Base-by-base conservation (phyloP, 2,888 invertebrate genomes). In the Invenusta paracnida region DNA sequence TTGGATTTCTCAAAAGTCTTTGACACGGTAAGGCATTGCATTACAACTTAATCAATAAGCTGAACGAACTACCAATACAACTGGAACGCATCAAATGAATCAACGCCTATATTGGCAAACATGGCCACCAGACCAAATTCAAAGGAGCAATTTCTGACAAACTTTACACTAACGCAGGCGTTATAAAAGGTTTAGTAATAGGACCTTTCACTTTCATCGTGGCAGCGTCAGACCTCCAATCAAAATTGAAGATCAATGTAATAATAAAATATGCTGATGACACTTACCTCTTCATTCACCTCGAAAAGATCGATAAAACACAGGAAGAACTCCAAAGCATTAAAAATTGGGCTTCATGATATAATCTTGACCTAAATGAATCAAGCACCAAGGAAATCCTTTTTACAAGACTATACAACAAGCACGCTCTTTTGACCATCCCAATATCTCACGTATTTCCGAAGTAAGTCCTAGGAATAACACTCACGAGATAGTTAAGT, bases 41-140 rank as follows among this genome's bases (percentile, higher is more conserved):
- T 73, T 73, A 5, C 73, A 73, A 73, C 25, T 23, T 73, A 73
- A 5, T 73, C 73, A 73, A 23, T 5, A 73, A 73, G 73, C 73
- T 73, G 73, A 73, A 73, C 27, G 73, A 73, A 5, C 73, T 73
- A 73, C 73, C 73, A 73, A 73, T 73, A 2, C 73, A 73, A 73
- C 17, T 73, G 73, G 73, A 73, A 73, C 2, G 5, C 73, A 13
- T 73, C 27, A 73, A 73, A 2, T 23, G 73, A 23, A 73, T 73
- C 73, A 23, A 25, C 73, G 73, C 73, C 73, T 73, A 73, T 25
- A 73, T 73, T 25, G 25, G 25, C 73, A 73, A 73, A 73, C 73
- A 73, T 25, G 23, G 73, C 73, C 73, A 73, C 73, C 73, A 73
- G 27, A 73, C 27, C 27, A 73, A 73, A 25, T 73, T 73, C 48